Evolutionary conservation across 2,888 invertebrate genomes (phyloP), one percentile per base, ranked within the genome.

Genomic region (Pachliopta kotzebuea): DNA sequence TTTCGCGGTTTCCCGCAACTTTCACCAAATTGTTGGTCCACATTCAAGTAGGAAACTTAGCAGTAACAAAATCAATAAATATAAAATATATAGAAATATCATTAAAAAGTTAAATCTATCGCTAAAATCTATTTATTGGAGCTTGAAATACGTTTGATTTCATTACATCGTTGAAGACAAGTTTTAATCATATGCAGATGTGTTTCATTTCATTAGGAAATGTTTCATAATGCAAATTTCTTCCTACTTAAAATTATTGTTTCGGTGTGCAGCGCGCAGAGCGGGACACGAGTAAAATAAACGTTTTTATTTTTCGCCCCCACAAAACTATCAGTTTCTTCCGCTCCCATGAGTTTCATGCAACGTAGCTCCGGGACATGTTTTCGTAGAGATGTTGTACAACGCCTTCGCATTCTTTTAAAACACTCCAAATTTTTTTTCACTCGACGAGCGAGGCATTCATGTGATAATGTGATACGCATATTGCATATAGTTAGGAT

Each of bases 151-250:
- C 8, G n/a, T 45, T 45, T 18, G 17, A 50, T 18, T 60, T 21
- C 26, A 21, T 24, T 14, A 18, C 18, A 21, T 21, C 21, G n/a
- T 18, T 21, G 42, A 52, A 52, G 53, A 58, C 37, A 56, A 14
- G 56, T 58, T 58, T 56, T 57, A 63, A 63, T 63, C 45, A 54
- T 26, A 23, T 52, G 26, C 54, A 18, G 45, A 54, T 53, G 26
- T 54, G 45, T 23, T 26, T 63, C 21, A n/a, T n/a, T 45, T 45
- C 45, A 45, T 63, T 53, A 54, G 54, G 54, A 29, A 45, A 54
- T 53, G 20, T 58, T 58, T 58, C 63, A 54, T 49, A 63, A 58
- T 63, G 29, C 54, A 54, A 20, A 63, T 63, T 63, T 63, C 63
- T 53, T 54, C 26, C 26, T 63, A 63, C 45, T 45, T 58, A 54